Percentiles rank a stretch among this genome's conserved stretches.
phyloP scores from a whole-genome alignment of 2,797 vertebrate species.

The Tokudaia tokunoshimensis region DNA sequence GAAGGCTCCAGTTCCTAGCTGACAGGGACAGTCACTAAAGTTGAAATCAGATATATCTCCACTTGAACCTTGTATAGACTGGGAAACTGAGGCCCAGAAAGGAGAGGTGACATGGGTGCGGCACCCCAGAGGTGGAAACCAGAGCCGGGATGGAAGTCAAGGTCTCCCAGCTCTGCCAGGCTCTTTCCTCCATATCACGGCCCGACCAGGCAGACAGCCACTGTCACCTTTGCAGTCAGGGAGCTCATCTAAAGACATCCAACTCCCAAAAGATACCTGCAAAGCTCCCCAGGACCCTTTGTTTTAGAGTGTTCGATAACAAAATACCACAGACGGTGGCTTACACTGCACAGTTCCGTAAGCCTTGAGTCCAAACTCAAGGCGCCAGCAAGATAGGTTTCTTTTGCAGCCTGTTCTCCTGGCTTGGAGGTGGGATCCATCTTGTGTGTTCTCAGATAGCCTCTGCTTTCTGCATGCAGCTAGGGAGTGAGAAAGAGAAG shows the following conservation, averaged over 20 bases:
- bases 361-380: not conserved
- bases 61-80: not conserved
- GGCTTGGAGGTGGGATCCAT: not conserved
- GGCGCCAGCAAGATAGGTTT: not conserved
- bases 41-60: not conserved
- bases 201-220: not conserved
- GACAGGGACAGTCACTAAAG: not conserved
- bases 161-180: not conserved
- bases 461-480: not conserved
- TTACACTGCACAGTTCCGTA: not conserved
- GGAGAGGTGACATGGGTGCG: not conserved
- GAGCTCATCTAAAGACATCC: not conserved
- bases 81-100: not conserved
- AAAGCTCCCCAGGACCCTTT: not conserved
- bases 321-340: not conserved
- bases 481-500: not conserved
- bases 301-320: not conserved
- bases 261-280: not conserved
- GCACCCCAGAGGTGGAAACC: not conserved
- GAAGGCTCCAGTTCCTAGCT: not conserved
- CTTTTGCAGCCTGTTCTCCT: not conserved
- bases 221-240: not conserved
- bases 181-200: not conserved
- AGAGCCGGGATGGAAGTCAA: not conserved
- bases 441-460: not conserved